phyloP scores from a whole-genome alignment of 2,113 vertebrate species.

The Bubo scandiacus region DNA sequence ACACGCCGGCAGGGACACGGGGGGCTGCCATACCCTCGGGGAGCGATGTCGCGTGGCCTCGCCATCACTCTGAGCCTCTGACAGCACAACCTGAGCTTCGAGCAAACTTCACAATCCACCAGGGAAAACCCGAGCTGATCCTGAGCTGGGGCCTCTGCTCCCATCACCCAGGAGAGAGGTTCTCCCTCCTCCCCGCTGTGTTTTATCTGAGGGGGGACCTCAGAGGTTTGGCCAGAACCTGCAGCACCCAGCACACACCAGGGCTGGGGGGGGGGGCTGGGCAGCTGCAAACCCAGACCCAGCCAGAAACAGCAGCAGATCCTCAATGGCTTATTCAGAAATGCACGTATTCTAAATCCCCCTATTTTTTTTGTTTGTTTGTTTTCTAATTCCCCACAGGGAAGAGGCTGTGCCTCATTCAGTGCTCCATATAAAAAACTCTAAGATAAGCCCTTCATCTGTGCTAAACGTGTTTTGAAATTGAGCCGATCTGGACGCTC shows the following conservation, averaged over 20 bases:
- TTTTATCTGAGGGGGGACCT: neutral
- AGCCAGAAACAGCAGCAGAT: neutral
- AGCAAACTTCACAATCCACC: neutral
- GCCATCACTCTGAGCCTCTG: neutral
- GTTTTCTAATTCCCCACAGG: neutral
- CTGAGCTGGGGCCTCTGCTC: neutral
- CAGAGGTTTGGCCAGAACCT: neutral
- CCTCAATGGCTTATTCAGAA: neutral
- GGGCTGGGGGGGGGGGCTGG: neutral
- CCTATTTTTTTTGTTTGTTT: neutral
- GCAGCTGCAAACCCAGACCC: neutral
- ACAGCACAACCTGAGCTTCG: neutral
- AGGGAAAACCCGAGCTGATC: neutral
- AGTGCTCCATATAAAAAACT: accelerated
- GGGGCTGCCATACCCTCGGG: neutral
- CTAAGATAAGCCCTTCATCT: neutral
- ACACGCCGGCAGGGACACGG: neutral
- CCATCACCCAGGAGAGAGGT: neutral
- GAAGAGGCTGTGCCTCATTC: neutral
- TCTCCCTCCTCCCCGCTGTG: neutral
- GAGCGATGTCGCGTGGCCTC: neutral
- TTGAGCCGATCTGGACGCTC: neutral
- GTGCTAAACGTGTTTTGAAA: accelerated
- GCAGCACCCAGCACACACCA: neutral
- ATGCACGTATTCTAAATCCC: neutral